phyloP scores from a whole-genome alignment of 2,113 vertebrate species.

The Mormyrus iriodes region DNA sequence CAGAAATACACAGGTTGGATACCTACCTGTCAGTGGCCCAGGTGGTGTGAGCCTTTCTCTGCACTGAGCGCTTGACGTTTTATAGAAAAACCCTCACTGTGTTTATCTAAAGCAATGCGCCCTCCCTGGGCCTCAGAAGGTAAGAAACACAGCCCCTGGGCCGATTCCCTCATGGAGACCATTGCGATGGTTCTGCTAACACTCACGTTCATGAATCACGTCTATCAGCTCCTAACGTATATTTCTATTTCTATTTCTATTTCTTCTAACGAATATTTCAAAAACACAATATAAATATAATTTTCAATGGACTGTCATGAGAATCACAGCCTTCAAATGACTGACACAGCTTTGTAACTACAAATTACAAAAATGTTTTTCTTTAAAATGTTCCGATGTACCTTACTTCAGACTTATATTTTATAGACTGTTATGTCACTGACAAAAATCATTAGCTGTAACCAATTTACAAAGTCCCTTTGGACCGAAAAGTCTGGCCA shows the following conservation, averaged over 20 bases:
- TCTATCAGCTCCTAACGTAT: background rate
- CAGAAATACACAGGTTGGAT: background rate
- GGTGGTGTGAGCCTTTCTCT: background rate
- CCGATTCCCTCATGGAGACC: background rate
- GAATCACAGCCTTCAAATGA: background rate
- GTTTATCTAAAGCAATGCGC: background rate
- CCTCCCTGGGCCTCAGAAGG: background rate
- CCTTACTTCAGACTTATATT: background rate
- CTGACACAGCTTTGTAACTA: background rate
- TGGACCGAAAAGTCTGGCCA: background rate
- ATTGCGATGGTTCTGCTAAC: background rate
- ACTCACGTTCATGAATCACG: background rate
- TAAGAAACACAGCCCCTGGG: background rate
- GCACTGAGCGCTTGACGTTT: background rate
- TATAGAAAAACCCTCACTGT: background rate
- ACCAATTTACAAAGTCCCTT: background rate
- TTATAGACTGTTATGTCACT: background rate
- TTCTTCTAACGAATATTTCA: background rate
- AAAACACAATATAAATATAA: background rate
- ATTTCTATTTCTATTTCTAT: too few species aligned
- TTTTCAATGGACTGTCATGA: background rate
- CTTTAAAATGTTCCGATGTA: background rate
- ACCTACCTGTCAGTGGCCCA: background rate
- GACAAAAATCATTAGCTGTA: background rate
- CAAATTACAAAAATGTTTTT: background rate